phyloP scores from a whole-genome alignment of 2,113 vertebrate genomes.

The Sterrhoptilus dennistouni region DNA sequence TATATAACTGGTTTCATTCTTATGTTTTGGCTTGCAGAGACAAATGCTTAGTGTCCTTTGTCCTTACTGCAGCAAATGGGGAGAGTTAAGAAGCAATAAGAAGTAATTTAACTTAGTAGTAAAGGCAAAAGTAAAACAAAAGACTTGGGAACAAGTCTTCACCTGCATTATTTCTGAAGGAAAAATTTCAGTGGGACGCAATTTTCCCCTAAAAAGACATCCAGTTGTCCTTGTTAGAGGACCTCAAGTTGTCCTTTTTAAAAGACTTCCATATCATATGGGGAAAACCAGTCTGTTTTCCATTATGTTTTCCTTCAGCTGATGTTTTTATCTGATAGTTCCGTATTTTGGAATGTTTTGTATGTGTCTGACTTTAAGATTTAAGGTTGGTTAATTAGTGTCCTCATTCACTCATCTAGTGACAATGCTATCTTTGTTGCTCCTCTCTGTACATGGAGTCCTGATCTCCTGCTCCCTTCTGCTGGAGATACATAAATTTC shows the following conservation, averaged over 20 bases:
- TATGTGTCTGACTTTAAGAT: not conserved
- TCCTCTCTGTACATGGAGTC: not conserved
- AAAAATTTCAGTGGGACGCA: not conserved
- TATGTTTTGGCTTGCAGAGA: not conserved
- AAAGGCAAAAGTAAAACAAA: not conserved
- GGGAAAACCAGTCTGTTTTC: not conserved
- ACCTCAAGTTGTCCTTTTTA: not conserved
- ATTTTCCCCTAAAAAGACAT: not conserved
- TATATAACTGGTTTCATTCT: not conserved
- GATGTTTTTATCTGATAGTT: not conserved
- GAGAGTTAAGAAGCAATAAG: not conserved
- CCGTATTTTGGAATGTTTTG: not conserved
- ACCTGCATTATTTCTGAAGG: not conserved
- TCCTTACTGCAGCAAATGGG: not conserved
- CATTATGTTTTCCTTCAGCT: not conserved
- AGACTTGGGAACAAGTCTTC: not conserved
- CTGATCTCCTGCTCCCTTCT: not conserved
- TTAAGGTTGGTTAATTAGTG: not conserved
- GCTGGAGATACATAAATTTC: not conserved
- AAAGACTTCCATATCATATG: not conserved
- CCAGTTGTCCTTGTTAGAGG: not conserved
- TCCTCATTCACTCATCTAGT: not conserved
- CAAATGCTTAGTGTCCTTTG: not conserved
- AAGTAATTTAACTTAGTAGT: not conserved
- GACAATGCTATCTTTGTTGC: not conserved